Conservation (phyloP, 2,888 invertebrate species). For the Ophioninae sp. region DNA sequence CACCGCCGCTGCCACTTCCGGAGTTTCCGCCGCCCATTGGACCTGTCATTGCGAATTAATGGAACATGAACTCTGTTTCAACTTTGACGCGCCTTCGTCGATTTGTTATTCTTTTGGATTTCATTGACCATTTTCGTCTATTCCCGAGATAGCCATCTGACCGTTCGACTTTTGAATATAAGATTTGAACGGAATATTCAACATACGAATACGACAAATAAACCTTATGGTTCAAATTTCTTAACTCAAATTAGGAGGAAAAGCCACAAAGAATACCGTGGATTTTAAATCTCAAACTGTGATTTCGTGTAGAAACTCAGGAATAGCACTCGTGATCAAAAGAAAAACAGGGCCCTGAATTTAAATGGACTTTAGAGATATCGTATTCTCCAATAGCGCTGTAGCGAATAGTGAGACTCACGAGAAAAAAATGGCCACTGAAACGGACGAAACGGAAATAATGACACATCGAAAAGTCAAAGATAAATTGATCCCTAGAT, state of each 20-base stretch:
- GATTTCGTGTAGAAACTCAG: not conserved
- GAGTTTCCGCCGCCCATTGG: conserved; percentile 76
- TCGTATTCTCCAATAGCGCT: not conserved
- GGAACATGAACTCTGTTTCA: not conserved
- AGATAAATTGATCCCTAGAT: conserved; percentile 5
- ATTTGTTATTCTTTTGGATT: not conserved
- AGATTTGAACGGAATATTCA: not conserved
- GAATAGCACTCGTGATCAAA: not conserved
- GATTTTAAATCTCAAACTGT: not conserved
- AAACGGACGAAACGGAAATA: not conserved
- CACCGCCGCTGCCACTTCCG: conserved; percentile 81
- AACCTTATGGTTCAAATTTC: not conserved
- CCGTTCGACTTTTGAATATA: not conserved
- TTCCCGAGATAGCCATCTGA: conserved; percentile 1
- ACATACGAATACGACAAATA: no score
- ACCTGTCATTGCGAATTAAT: conserved; percentile 62
- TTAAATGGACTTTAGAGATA: not conserved
- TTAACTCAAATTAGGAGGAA: not conserved
- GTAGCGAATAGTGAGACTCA: not conserved
- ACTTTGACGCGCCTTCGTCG: not conserved
- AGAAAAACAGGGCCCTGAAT: not conserved
- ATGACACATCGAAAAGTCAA: not conserved
- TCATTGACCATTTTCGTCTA: conserved; percentile 17
- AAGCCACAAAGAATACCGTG: not conserved
- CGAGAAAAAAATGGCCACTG: conserved; percentile 6